phyloP scores from a whole-genome alignment of 2,113 vertebrate species.

The Lophochroa leadbeateri region DNA sequence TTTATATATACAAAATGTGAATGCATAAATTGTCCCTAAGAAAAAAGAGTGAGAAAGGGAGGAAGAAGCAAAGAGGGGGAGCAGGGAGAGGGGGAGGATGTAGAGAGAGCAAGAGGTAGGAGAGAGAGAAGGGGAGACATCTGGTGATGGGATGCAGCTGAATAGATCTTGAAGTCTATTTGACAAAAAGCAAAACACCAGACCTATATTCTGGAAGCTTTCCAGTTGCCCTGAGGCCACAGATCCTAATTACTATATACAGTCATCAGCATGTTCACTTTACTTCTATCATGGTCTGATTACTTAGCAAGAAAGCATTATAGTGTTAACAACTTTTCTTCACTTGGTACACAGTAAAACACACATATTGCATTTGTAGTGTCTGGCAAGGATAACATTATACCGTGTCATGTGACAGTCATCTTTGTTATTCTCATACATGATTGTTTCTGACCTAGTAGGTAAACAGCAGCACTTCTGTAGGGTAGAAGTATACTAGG shows the following conservation, averaged over 20 bases:
- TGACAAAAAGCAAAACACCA: neutral
- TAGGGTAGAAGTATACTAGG: neutral
- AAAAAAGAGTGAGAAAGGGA: neutral
- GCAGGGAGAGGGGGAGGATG: accelerated
- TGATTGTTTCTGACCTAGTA: neutral
- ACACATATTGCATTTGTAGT: neutral
- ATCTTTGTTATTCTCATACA: neutral
- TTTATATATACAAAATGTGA: neutral
- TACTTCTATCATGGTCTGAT: neutral
- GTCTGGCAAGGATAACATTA: neutral
- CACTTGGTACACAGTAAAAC: neutral
- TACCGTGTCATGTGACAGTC: neutral
- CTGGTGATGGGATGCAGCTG: neutral
- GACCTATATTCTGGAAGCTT: neutral
- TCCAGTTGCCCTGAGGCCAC: neutral
- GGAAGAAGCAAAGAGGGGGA: accelerated
- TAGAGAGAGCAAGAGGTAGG: neutral
- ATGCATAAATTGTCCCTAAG: neutral
- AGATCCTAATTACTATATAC: neutral
- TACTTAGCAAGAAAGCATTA: neutral
- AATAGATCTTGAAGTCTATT: neutral
- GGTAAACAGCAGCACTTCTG: neutral
- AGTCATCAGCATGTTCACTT: neutral
- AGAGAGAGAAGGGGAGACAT: neutral
- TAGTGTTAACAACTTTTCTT: neutral